Evolutionary conservation across 2,888 invertebrate species (phyloP).

Genomic region (Formica aserva): DNA sequence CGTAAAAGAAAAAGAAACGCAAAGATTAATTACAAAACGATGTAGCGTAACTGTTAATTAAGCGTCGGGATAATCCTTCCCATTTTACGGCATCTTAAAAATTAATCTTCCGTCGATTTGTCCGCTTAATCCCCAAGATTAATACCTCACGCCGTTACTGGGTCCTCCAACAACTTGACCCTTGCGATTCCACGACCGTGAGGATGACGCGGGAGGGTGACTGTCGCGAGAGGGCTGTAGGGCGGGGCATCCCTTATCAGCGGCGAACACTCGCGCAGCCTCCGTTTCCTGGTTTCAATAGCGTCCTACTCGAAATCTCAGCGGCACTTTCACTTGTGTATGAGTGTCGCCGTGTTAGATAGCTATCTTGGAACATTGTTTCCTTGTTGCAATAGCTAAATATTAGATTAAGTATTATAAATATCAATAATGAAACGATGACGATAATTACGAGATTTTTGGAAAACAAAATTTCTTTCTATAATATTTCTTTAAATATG

Average conservation of each 20-base stretch:
- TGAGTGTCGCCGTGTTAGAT: slow-evolving; percentile 58
- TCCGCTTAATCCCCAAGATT: slow-evolving; percentile 79
- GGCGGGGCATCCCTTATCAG: slow-evolving; percentile 83
- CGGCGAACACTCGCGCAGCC: slow-evolving; percentile 79
- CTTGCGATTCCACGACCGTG: slow-evolving; percentile 65
- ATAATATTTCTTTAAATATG: neutral
- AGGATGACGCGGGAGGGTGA: slow-evolving; percentile 58
- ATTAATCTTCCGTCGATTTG: slow-evolving; percentile 82
- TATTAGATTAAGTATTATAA: neutral
- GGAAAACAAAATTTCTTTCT: neutral
- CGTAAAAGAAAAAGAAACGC: slow-evolving; percentile 1
- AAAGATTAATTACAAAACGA: slow-evolving; percentile 17
- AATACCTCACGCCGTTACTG: slow-evolving; percentile 76
- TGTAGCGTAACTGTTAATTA: slow-evolving; percentile 70
- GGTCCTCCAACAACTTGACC: slow-evolving; percentile 77
- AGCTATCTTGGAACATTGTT: slow-evolving; percentile 61
- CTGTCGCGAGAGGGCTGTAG: slow-evolving; percentile 62
- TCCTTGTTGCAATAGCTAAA: slow-evolving; percentile 8
- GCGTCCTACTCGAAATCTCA: slow-evolving; percentile 54
- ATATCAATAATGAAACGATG: neutral
- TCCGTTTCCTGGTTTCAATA: slow-evolving; percentile 62
- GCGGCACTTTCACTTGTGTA: slow-evolving; percentile 60
- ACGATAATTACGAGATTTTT: neutral
- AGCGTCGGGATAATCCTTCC: slow-evolving; percentile 67
- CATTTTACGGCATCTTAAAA: slow-evolving; percentile 72